These are phyloP conservation scores for Saccostrea echinata DNA, from an alignment of 1,140 invertebrate genomes.

Conservation along the genomic window DNA sequence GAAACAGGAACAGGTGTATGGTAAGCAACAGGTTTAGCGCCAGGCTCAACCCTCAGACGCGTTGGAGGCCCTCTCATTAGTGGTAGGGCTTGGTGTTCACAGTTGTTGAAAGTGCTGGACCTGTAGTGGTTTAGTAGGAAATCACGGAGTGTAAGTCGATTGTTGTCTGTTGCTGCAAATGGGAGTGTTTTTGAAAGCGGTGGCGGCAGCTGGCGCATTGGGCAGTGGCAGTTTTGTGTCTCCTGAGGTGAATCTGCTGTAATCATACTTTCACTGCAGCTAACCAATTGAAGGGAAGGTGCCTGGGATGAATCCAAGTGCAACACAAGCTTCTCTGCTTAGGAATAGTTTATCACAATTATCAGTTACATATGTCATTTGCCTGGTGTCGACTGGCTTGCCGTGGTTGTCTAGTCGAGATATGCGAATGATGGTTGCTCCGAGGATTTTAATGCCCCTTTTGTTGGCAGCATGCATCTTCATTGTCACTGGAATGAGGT, in stretches of 20 bases:
- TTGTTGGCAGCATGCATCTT: conserved; percentile 58
- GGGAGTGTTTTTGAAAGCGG: neutral
- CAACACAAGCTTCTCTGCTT: too few relatives aligned
- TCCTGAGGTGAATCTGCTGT: conserved; percentile 20
- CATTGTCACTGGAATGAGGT: conserved; percentile 59
- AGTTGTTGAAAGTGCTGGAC: conserved; percentile 65
- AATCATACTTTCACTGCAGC: neutral
- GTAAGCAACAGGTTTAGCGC: conserved; percentile 42
- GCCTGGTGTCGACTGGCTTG: conserved; percentile 33
- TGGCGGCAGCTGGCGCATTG: neutral
- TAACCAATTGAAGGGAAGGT: conserved; percentile 41
- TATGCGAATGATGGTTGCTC: conserved; percentile 46
- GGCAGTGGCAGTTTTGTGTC: conserved; percentile 5
- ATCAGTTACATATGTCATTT: conserved; percentile 56
- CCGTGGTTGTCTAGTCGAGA: conserved; percentile 33
- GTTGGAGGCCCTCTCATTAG: conserved; percentile 58
- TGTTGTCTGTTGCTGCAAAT: conserved; percentile 51
- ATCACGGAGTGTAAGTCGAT: conserved; percentile 42
- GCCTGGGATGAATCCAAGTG: conserved; percentile 41
- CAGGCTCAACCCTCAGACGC: conserved; percentile 44
- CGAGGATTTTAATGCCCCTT: conserved; percentile 54
- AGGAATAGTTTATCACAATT: conserved; percentile 53
- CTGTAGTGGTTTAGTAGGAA: conserved; percentile 58
- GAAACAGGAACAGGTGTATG: conserved; percentile 56
- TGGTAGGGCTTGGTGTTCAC: conserved; percentile 63